Percentiles rank a stretch among this genome's conserved stretches.
These are phyloP conservation scores for Leptodactylus fuscus DNA, from an alignment of 2,113 vertebrate species.

Conservation along the genomic window DNA sequence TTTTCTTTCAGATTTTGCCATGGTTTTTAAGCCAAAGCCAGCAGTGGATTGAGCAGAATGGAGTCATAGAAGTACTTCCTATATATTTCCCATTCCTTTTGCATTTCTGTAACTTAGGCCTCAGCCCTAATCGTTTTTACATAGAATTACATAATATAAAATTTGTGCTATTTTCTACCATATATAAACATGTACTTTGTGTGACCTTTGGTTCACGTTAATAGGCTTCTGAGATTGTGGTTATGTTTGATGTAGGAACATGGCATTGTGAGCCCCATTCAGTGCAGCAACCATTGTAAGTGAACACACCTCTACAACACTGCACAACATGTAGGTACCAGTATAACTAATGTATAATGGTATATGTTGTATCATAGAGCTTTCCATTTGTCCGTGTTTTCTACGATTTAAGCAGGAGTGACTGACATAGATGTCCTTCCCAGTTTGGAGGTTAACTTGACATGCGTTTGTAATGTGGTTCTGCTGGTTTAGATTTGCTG, in stretches of 20 bases:
- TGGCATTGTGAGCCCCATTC: background rate
- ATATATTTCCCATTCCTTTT: no score
- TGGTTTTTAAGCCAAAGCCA: no score
- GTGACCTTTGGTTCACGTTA: background rate
- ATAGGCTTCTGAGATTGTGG: background rate
- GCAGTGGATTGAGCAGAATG: no score
- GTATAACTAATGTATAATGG: no score
- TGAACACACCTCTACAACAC: background rate
- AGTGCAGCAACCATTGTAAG: background rate
- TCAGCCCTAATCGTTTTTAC: no score
- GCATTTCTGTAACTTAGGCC: no score
- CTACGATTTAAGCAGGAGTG: background rate
- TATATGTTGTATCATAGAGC: background rate
- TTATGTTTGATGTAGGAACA: background rate
- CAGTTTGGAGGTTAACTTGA: constrained; percentile 18
- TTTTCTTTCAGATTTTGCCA: no score
- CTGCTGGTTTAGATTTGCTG: constrained; percentile 5
- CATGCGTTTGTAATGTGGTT: background rate
- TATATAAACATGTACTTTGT: background rate
- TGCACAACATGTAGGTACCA: background rate
- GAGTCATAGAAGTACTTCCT: no score
- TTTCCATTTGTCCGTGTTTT: background rate
- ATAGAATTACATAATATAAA: no score
- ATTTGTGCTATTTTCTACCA: background rate
- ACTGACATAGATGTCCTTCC: background rate